Base-by-base conservation (phyloP, 2,888 invertebrate genomes). In the Macropis europaea region DNA sequence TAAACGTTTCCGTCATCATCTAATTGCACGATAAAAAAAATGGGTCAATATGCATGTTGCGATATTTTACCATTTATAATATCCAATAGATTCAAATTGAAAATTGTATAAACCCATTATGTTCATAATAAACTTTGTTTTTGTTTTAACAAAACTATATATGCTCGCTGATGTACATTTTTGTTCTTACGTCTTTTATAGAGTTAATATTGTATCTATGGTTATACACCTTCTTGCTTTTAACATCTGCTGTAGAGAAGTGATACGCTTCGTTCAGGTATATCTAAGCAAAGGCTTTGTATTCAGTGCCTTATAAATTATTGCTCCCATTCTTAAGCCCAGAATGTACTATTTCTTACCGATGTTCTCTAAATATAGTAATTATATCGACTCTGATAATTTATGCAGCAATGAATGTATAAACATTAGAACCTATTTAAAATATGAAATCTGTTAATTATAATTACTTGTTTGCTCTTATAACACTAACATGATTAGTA, bases 81-180 rank as follows among this genome's bases (percentile, higher is more conserved):
- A 56, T 62, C n/a, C n/a, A 7, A 53, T 59, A 13, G 1, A 32
- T 36, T 70, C 43, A n/a, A 45, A 36, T 64, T n/a, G n/a, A n/a
- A 64, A 26, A 42, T 7, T 59, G 30, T 63, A 30, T 59, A 53
- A 40, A 59, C 15, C 30, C 57, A 34, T 42, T 11, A 40, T 40
- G 36, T 15, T 64, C 59, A 5, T 36, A 66, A 70, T 60, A 70
- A 70, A 70, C 13, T 34, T 43, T 38, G 13, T 26, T 28, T 63
- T 1, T n/a, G n/a, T 24, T 5, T 38, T 32, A 6, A 48, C 1
- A 15, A 48, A 22, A 40, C 43, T 53, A 24, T 36, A 53, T 45
- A 36, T n/a, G 6, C 4, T 45, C 26, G 45, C 5, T 56, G 57
- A 17, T 28, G 32, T 64, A 52, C 24, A 26, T 42, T 43, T 22